Percentiles rank a stretch among this genome's conserved stretches.
Evolutionary conservation across 2,797 vertebrate genomes (phyloP).

Genomic region (Amniataba percoides): DNA sequence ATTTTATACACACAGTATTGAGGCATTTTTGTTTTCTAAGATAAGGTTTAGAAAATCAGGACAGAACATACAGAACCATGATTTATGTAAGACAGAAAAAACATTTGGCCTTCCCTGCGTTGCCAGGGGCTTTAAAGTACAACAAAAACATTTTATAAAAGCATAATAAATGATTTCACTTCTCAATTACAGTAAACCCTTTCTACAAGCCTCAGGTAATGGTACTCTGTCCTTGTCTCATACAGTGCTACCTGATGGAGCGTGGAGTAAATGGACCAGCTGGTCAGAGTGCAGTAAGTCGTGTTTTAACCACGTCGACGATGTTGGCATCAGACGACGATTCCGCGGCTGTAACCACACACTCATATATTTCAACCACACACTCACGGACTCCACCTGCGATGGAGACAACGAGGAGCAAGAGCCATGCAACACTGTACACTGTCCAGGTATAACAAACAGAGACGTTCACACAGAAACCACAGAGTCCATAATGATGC

Average conservation of each 20-base stretch:
- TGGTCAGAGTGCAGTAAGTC: conserved; percentile 92
- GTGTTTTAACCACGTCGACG: conserved; percentile 87
- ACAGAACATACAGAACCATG: background rate
- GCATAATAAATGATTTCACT: background rate
- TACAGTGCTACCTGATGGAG: conserved; percentile 64
- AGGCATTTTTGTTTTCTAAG: background rate
- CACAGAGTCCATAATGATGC: background rate
- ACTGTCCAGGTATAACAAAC: conserved; percentile 85
- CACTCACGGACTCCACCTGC: conserved; percentile 63
- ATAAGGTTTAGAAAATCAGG: background rate
- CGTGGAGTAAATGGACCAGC: conserved; percentile 87
- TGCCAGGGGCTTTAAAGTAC: background rate
- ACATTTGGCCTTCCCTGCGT: background rate
- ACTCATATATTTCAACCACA: background rate
- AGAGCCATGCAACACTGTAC: conserved; percentile 86
- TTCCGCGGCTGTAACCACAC: conserved; percentile 86
- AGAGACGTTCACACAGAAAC: background rate
- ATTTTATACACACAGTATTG: background rate
- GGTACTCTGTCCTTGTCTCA: background rate
- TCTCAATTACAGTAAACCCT: background rate
- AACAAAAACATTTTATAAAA: background rate
- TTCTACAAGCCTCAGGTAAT: background rate
- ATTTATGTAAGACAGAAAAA: background rate
- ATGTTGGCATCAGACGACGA: conserved; percentile 81
- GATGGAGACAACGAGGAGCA: conserved; percentile 83